A percentile compares a stretch with the other conserved stretches of the same genome.
Conservation (phyloP, 2,888 invertebrate species). For the Drosophila limbata region DNA sequence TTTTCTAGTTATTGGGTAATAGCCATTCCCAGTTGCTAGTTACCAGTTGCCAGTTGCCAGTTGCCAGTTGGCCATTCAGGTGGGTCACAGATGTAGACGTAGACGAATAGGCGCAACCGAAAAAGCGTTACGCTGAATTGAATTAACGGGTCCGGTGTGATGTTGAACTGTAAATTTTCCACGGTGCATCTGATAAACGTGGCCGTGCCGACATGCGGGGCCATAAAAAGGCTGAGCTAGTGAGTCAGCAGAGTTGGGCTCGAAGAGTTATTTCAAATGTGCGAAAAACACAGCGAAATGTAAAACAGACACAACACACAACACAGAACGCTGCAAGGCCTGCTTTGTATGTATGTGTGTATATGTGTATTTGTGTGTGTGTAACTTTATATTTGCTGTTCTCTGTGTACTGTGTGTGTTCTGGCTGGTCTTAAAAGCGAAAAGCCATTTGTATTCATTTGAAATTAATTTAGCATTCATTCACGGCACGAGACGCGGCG, state of each 20-base stretch:
- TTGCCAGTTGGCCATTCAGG: conserved; percentile 5
- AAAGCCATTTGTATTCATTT: conserved; percentile 81
- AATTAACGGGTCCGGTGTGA: conserved; percentile 71
- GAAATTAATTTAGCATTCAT: conserved; percentile 81
- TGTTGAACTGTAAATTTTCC: conserved; percentile 71
- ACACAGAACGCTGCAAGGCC: conserved; percentile 41
- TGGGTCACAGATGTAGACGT: conserved; percentile 10
- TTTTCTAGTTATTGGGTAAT: conserved; percentile 77
- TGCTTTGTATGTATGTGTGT: conserved; percentile 15
- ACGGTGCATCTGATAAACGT: conserved; percentile 77
- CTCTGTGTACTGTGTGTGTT: conserved; percentile 36
- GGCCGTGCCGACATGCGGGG: conserved; percentile 58
- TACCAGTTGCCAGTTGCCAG: conserved; percentile 11
- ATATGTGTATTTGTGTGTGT: conserved; percentile 6
- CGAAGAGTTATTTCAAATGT: conserved; percentile 74
- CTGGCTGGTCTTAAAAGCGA: conserved; percentile 76
- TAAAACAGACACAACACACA: conserved; percentile 62
- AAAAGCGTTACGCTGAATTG: conserved; percentile 72
- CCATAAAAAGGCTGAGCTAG: conserved; percentile 62
- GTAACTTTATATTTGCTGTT: conserved; percentile 42
- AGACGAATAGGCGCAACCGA: conserved; percentile 37
- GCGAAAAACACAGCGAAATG: conserved; percentile 65
- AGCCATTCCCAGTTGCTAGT: conserved; percentile 41
- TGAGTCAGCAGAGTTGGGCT: conserved; percentile 48
- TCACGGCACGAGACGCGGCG: conserved; percentile 67